These are phyloP conservation scores for Ageneiosus marmoratus DNA, from an alignment of 2,113 vertebrate species.

Conservation along the genomic window DNA sequence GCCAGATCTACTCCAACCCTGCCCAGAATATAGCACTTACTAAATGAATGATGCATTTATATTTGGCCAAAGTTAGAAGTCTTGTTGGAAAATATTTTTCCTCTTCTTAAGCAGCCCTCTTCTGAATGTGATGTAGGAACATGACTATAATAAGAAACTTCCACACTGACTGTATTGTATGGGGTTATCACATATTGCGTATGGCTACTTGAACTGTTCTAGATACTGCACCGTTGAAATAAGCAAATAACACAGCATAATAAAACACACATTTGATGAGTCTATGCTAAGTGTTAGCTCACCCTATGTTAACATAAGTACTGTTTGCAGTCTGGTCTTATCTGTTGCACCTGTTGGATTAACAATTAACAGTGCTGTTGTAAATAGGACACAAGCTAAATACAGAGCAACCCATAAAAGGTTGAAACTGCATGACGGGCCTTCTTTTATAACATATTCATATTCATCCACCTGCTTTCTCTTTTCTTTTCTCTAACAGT, in stretches of 20 bases:
- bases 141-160: background rate
- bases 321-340: background rate
- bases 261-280: background rate
- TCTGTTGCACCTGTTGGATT: conserved; percentile 25
- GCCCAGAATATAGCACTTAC: background rate
- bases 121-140: background rate
- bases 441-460: background rate
- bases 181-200: background rate
- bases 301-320: background rate
- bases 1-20: background rate
- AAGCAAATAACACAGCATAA: background rate
- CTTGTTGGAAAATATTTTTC: background rate
- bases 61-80: background rate
- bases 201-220: background rate
- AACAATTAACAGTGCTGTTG: conserved; percentile 28
- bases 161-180: background rate
- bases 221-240: background rate
- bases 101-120: background rate
- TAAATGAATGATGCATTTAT: background rate
- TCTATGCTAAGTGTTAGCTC: background rate
- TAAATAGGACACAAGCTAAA: background rate
- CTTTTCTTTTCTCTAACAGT: conserved; percentile 69
- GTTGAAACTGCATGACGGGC: background rate
- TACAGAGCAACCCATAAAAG: background rate
- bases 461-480: conserved; percentile 26